Evolutionary conservation across 2,888 invertebrate genomes (phyloP), one percentile per base, ranked within the genome.

Genomic region (Standfussiana lucernea): DNA sequence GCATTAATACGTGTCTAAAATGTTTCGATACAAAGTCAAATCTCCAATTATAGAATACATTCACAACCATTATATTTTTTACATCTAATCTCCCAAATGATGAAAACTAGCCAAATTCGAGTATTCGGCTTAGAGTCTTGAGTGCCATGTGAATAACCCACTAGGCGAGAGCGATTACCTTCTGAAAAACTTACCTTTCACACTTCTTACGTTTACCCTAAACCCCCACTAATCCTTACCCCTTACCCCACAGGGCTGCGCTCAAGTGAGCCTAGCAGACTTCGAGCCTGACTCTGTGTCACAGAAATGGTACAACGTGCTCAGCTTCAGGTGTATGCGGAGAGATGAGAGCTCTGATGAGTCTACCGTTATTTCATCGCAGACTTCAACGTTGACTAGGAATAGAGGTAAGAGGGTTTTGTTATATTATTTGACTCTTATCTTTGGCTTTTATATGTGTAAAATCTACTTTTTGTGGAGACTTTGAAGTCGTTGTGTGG

Each of bases 271-370:
- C 93, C 96, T 99, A 90, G 99, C 99, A 67, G 99, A 99, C 95
- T 99, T 99, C 94, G 98, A 98, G 91, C 98, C 98, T 0, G 98
- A 98, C 85, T 97, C 97, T 13, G 98, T 98, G 64, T 98, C 98
- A 28, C 96, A 97, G 87, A 98, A 99, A 94, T 99, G 99, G 99
- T 99, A 99, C 97, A 99, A 99, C 93, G 98, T 99, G 83, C 97
- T 99, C 74, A 98, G 99, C 94, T 95, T 95, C 89, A 92, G 95
- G 42, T 95, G 95, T 86, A 95, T 96, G 94, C 92, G 95, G 61
- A 96, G 98, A 93, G 99, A 99, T 92, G 99, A 99, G 94, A 99
- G 99, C 88, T 99, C 99, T 40, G 99, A 99, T 93, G 99, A 99
- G 93, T 99, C 99, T 35, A 99, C 99, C 0, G 99, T 99, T 85